Evolutionary conservation across 2,888 invertebrate species (phyloP).

Genomic region (Hemithea aestivaria): DNA sequence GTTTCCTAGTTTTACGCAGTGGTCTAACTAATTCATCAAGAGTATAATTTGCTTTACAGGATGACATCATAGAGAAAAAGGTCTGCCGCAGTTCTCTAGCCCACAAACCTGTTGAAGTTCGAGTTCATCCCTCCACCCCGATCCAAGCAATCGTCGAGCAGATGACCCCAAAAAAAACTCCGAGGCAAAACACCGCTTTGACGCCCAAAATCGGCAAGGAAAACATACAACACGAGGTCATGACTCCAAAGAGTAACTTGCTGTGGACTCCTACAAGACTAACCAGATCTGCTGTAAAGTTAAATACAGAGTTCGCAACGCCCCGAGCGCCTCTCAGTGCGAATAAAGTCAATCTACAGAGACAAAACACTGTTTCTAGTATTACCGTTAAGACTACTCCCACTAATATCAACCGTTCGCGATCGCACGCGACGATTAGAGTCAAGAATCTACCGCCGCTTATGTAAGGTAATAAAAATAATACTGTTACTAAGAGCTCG

Average conservation of each 20-base stretch:
- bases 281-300: conserved; percentile 60
- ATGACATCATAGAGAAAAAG: conserved; percentile 68
- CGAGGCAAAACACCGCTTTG: conserved; percentile 40
- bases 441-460: conserved; percentile 63
- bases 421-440: conserved; percentile 58
- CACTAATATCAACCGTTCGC: conserved; percentile 55
- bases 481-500: no score
- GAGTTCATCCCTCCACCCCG: conserved; percentile 30
- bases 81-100: conserved; percentile 77
- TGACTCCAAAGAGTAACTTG: conserved; percentile 54
- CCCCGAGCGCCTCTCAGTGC: conserved; percentile 64
- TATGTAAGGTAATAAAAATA: conserved; percentile 35
- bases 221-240: conserved; percentile 48
- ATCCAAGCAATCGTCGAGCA: conserved; percentile 36
- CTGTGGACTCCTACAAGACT: conserved; percentile 58
- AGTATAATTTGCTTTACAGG: conserved; percentile 57
- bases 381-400: conserved; percentile 52
- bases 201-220: conserved; percentile 67
- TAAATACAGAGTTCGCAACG: conserved; percentile 62
- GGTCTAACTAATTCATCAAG: no score
- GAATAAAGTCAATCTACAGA: conserved; percentile 51
- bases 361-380: conserved; percentile 48
- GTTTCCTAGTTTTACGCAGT: no score
- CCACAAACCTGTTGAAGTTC: conserved; percentile 36
- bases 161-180: conserved; percentile 54